Base-by-base conservation (phyloP, 2,888 invertebrate genomes). In the Steinernema scapterisci region DNA sequence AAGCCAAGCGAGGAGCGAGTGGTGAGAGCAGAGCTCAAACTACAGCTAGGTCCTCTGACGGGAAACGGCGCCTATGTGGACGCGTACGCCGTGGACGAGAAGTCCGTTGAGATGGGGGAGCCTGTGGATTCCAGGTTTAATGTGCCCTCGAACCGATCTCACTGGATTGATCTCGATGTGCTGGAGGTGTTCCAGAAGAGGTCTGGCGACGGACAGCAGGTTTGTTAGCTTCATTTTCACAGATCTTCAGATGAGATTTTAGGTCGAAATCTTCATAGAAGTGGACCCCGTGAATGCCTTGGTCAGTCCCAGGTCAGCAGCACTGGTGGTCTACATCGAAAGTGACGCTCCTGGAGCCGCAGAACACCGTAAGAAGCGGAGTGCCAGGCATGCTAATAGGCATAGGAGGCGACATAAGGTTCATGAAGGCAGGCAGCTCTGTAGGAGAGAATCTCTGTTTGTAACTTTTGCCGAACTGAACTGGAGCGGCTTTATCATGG, bases 381-480 rank as follows among this genome's bases (percentile, higher is more conserved):
- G 63, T 31, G 63, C 31, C 3, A 23, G 63, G 16, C 63, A 63
- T n/a, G 11, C 27, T 7, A 25, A 31, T 16, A 79, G 74, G 56
- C 79, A 79, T 21, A 73, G 75, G 5, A 78, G 63, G 54, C 75
- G 77, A 11, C 75, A 79, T 63, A 76, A 77, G 72, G 73, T 77
- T 72, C 73, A 78, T 21, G 77, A 75, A 38, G 81, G 81, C 46
- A 76, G 73, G 44, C 77, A 77, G 23, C 77, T 82, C 25, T 99
- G 99, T 89, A 92, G 93, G 83, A 91, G 95, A 83, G 93, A 94
- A 85, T 92, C 93, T 72, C 91, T 99, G 87, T 95, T 94, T 89
- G 96, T 99, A 71, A 95, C 97, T 89, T 99, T 99, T 89, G 92
- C 91, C 70, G 95, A 95, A 88, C 95, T 99, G 44, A 96, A 96